Evolutionary conservation across 2,797 vertebrate genomes (phyloP).

Genomic region (Xerus rutilus): DNA sequence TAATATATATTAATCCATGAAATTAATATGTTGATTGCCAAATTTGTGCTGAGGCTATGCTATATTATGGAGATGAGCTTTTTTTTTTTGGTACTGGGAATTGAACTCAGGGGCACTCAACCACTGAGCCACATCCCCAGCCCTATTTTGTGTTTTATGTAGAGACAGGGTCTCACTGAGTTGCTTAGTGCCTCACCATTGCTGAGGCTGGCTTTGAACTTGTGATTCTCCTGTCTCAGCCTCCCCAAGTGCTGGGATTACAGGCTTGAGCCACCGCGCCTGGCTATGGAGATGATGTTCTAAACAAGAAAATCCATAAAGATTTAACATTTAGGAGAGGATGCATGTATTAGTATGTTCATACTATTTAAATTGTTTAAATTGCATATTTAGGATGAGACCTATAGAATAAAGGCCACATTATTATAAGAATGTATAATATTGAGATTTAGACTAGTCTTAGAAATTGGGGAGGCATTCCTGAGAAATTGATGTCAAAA

Average conservation of each 20-base stretch:
- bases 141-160: too few relatives aligned
- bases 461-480: background rate
- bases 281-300: background rate
- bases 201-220: too few relatives aligned
- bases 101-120: too few relatives aligned
- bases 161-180: too few relatives aligned
- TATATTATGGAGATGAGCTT: background rate
- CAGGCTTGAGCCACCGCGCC: too few relatives aligned
- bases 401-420: background rate
- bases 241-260: too few relatives aligned
- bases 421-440: background rate
- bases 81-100: background rate
- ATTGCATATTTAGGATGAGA: background rate
- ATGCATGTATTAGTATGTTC: background rate
- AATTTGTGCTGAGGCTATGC: background rate
- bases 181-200: too few relatives aligned
- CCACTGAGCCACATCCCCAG: too few relatives aligned
- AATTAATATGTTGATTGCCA: background rate
- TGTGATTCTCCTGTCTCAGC: too few relatives aligned
- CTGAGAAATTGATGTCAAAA: background rate
- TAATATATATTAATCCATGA: background rate
- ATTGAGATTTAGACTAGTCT: background rate
- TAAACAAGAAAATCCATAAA: background rate
- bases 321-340: background rate
- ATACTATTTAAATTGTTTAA: background rate